phyloP scores from a whole-genome alignment of 2,113 vertebrate species.

The Amblyornis subalaris region DNA sequence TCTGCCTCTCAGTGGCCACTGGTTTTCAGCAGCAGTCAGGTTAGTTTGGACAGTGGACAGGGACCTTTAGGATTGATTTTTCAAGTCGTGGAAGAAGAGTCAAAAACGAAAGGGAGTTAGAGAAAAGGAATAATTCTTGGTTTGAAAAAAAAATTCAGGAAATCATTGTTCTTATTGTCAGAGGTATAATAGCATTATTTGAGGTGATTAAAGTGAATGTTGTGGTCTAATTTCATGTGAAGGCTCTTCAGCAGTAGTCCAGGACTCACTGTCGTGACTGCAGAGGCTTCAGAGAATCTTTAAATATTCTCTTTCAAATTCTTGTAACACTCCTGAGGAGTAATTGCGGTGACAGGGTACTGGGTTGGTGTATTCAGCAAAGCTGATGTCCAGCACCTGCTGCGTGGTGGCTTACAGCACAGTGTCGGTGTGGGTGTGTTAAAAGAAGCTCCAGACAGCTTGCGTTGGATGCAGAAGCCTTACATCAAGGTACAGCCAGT shows the following conservation, averaged over 20 bases:
- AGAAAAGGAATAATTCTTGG: not conserved
- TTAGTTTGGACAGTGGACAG: not conserved
- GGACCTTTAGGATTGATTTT: not conserved
- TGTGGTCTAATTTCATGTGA: not conserved
- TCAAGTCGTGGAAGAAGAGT: not conserved
- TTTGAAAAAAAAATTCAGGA: not conserved
- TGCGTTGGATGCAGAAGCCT: not conserved
- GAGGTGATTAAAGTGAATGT: not conserved
- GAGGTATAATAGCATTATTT: not conserved
- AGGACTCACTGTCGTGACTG: rapidly evolving
- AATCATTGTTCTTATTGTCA: not conserved
- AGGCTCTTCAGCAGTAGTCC: not conserved
- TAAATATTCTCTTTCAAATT: not conserved
- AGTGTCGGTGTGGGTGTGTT: not conserved
- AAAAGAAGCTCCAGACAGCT: not conserved
- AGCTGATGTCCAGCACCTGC: not conserved
- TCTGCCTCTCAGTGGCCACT: not conserved
- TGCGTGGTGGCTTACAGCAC: rapidly evolving
- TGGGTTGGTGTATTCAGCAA: not conserved
- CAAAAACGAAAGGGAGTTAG: not conserved
- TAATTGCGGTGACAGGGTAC: not conserved
- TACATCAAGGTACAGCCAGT: too few relatives aligned
- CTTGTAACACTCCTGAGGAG: not conserved
- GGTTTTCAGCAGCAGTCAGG: not conserved
- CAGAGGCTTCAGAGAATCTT: not conserved